Evolutionary conservation across 2,797 vertebrate species (phyloP).

Genomic region (Chloroceryle amazona): DNA sequence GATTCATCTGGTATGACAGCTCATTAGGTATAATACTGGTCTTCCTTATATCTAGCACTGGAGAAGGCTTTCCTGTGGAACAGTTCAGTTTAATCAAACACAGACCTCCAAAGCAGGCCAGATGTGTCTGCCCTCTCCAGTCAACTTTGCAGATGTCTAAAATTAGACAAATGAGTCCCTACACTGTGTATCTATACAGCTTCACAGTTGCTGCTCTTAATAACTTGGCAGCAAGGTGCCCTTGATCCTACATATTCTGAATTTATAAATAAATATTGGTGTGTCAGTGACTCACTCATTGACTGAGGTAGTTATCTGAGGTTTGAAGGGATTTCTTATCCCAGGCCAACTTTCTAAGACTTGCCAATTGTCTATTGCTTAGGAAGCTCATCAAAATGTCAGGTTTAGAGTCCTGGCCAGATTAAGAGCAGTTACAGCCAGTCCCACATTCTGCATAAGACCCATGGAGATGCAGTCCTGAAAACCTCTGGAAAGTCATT

Average conservation of each 20-base stretch:
- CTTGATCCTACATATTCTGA: slow-evolving; percentile 34
- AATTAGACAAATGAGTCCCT: slow-evolving; percentile 21
- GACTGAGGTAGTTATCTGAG: slow-evolving; percentile 36
- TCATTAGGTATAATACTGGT: slow-evolving; percentile 15
- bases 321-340: slow-evolving; percentile 44
- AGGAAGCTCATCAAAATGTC: slow-evolving; percentile 44
- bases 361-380: neutral
- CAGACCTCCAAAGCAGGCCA: neutral
- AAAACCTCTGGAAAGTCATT: neutral
- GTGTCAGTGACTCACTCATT: neutral
- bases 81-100: slow-evolving; percentile 33
- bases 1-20: slow-evolving; percentile 4
- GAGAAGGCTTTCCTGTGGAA: slow-evolving; percentile 6
- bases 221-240: slow-evolving; percentile 58
- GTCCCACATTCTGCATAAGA: neutral
- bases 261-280: slow-evolving; percentile 48
- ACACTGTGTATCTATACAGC: neutral
- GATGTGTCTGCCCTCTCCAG: slow-evolving; percentile 39
- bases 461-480: neutral
- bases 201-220: neutral
- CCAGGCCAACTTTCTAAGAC: slow-evolving; percentile 8
- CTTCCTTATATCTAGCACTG: neutral
- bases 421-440: neutral
- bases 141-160: neutral
- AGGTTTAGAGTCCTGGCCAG: neutral